Evolutionary conservation across 2,113 vertebrate genomes (phyloP).

Genomic region (Crotalus tigris): DNA sequence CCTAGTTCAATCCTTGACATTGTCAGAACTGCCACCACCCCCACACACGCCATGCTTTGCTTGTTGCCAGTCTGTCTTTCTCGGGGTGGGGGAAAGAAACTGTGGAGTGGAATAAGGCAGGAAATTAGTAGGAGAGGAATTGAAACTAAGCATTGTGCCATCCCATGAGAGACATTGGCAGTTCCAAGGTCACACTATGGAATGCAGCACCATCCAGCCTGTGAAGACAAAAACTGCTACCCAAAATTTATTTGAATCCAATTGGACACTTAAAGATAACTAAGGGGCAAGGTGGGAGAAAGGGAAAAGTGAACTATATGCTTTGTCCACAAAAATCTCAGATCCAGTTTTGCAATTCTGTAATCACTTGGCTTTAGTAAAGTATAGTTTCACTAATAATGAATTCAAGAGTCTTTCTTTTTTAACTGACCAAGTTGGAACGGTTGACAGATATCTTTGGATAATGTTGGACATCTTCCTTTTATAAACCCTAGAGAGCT

Average conservation of each 20-base stretch:
- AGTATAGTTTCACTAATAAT: neutral
- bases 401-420: neutral
- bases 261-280: neutral
- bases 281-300: neutral
- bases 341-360: neutral
- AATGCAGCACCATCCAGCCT: neutral
- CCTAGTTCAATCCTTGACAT: neutral
- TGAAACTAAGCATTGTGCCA: neutral
- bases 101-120: neutral
- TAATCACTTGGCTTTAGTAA: neutral
- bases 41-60: neutral
- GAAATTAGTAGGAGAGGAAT: neutral
- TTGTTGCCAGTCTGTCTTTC: neutral
- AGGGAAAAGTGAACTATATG: neutral
- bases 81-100: neutral
- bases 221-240: neutral
- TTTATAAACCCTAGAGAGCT: neutral
- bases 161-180: neutral
- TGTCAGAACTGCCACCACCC: neutral
- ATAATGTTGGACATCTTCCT: neutral
- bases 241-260: neutral
- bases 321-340: neutral
- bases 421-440: neutral
- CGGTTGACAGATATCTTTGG: neutral
- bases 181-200: neutral